These are phyloP conservation scores for Rugalucina vietnamica DNA, from an alignment of 2,888 invertebrate species.

Conservation along the genomic window DNA sequence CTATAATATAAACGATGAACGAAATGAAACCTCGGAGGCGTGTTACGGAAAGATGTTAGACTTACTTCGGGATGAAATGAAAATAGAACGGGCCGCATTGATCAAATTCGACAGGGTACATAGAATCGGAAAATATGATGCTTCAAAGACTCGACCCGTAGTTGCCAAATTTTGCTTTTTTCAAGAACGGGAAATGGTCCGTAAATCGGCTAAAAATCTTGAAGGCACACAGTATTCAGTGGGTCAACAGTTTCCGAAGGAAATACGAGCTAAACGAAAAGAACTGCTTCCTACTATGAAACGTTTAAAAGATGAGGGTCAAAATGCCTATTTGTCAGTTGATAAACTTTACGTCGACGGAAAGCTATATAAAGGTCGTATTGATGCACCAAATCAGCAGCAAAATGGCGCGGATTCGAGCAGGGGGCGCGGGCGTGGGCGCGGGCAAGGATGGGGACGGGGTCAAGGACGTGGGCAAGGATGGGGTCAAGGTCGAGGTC, in stretches of 20 bases:
- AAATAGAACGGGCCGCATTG: neutral
- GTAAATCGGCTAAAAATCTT: neutral
- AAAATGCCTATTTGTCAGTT: neutral
- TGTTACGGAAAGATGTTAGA: neutral
- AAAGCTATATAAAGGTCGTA: conserved; percentile 10
- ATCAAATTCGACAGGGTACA: neutral
- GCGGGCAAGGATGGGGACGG: too few species aligned
- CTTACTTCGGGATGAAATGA: neutral
- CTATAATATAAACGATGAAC: neutral
- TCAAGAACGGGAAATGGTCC: neutral
- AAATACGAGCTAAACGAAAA: neutral
- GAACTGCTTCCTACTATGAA: conserved; percentile 15
- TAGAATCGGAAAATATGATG: neutral
- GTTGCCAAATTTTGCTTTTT: neutral
- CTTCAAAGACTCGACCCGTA: neutral
- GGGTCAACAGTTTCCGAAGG: neutral
- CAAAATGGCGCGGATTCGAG: too few species aligned
- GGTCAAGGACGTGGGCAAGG: neutral
- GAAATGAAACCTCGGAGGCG: neutral
- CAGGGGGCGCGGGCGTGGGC: too few species aligned
- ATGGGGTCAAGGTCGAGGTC: too few species aligned
- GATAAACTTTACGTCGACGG: conserved; percentile 28
- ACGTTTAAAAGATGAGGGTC: neutral
- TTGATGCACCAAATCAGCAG: too few species aligned
- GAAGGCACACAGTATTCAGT: neutral